These are phyloP conservation scores for Heterohyrax brucei DNA, from an alignment of 2,797 vertebrate species.

Conservation along the genomic window DNA sequence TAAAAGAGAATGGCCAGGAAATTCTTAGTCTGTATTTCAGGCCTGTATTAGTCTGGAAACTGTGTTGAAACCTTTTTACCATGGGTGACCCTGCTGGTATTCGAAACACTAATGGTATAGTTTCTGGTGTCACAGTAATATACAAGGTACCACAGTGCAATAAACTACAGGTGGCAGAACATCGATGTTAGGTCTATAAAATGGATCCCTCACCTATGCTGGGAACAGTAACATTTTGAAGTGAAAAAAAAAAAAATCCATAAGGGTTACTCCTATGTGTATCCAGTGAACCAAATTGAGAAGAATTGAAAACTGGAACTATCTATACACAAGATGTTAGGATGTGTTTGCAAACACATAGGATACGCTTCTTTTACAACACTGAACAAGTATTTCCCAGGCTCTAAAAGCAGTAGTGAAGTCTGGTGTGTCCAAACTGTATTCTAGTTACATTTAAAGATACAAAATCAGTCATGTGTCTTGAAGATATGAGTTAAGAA, in stretches of 20 bases:
- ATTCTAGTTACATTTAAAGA: background rate
- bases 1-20: background rate
- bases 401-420: background rate
- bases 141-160: background rate
- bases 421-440: background rate
- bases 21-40: background rate
- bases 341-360: background rate
- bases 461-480: background rate
- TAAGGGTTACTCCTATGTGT: background rate
- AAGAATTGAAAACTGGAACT: background rate
- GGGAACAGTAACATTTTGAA: background rate
- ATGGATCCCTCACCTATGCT: background rate
- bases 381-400: background rate
- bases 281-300: background rate
- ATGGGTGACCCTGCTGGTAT: background rate
- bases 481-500: constrained; percentile 21
- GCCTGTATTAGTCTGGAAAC: background rate
- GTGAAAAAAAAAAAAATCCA: constrained; percentile 33
- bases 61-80: background rate
- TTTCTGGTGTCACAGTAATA: background rate
- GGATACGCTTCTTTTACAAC: background rate
- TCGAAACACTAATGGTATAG: background rate
- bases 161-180: background rate
- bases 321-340: background rate
- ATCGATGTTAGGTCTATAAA: background rate